Base-by-base conservation (phyloP, 2,888 invertebrate genomes). In the Platycnemis pennipes region DNA sequence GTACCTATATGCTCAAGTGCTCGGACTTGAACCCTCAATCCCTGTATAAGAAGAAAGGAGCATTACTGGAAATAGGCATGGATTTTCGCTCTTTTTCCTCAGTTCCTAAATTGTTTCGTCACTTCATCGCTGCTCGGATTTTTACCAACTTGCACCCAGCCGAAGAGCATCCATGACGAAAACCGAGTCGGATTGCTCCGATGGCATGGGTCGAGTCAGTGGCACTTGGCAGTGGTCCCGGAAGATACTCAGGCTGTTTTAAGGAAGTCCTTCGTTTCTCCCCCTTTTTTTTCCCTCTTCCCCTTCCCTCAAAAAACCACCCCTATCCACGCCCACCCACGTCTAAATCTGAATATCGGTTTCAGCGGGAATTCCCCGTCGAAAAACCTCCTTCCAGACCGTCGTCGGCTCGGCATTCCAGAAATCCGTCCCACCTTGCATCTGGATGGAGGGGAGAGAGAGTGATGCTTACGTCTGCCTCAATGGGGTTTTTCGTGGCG, bases 291-390 rank as follows among this genome's bases (percentile, higher is more conserved):
- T 8, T 3, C 53, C 53, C 53, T 2, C 53, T 53, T 5, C 53
- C 53, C 7, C 63, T n/a, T 26, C 63, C 63, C n/a, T 22, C 53
- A 7, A 19, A 53, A 53, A n/a, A 49, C 49, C 49, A 49, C 16
- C 26, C 49, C 45, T 42, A 45, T 22, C 45, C 46, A 19, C 22
- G 46, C 42, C 88, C 53, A 89, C 37, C 56, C 56, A 13, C 56
- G 89, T 89, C 89, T 89, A 89, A 89, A 89, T 89, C 42, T 53
- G 88, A 89, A 89, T 22, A 49, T 56, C 19, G 89, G 89, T 56
- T 89, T 89, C 89, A 89, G 89, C 2, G 89, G 89, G 53, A 89
- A 89, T 56, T n/a, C 89, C 88, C 88, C 53, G 88, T 26, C 88
- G 86, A 86, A 86, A 37, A 16, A 22, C n/a, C 86, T 11, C 44